Base-by-base conservation (phyloP, 2,797 vertebrate species). In the Gallinago stenura region DNA sequence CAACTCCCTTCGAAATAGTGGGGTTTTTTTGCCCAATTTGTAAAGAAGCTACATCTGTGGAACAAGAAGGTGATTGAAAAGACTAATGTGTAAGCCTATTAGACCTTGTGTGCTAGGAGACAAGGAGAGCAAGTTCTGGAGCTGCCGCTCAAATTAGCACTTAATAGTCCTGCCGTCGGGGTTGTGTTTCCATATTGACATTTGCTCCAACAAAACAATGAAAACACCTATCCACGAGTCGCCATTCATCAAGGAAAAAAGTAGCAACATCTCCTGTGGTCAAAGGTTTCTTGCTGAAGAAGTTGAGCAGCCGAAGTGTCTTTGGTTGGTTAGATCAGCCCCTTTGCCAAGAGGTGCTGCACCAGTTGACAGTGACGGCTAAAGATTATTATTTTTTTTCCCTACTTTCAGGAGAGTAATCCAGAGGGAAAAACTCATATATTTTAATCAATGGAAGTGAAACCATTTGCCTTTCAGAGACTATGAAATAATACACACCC, bases 381-480 rank as follows among this genome's bases (percentile, higher is more conserved):
- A 79, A 71, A 77, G 51, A 51, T 21, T 4, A 39, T 41, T 48
- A n/a, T 19, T 51, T 77, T 62, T 73, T 37, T 66, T 66, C 19
- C 1, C 56, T 84, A 2, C 64, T 77, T 88, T 46, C 39, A 56
- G 39, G 79, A 80, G 61, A 77, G 54, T 90, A 95, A 93, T 96
- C 81, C 90, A 78, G 86, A 89, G 89, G 81, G 90, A 58, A 94
- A 92, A 89, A 39, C 51, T 69, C 86, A 76, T 89, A 73, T 89
- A 89, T 95, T 96, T 97, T 95, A 90, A 96, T 97, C 90, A 97
- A 94, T 85, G 83, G 68, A 87, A 96, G 78, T 54, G 57, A 96
- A 97, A 87, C 89, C 94, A 84, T 90, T 97, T 95, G 72, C 93
- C 75, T 97, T 96, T 93, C 82, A 95, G 81, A 94, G 81, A 85